Evolutionary conservation across 2,113 vertebrate genomes (phyloP).

Genomic region (Silurus glanis): DNA sequence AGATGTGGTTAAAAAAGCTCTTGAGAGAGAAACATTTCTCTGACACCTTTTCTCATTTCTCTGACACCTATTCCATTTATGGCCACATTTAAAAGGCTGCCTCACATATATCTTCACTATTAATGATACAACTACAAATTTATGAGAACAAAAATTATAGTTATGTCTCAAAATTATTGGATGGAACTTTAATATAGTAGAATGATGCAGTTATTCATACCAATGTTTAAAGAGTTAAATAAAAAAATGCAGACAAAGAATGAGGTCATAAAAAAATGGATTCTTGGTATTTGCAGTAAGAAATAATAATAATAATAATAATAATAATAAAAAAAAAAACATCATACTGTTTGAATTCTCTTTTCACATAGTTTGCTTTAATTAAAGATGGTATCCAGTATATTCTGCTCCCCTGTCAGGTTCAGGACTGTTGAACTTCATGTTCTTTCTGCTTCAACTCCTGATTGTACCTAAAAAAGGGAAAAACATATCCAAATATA

Average conservation of each 20-base stretch:
- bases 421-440: slow-evolving; percentile 30
- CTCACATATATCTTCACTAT: not conserved
- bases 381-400: not conserved
- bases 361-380: not conserved
- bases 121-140: not conserved
- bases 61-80: too few species aligned
- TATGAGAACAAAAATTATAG: not conserved
- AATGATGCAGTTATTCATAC: not conserved
- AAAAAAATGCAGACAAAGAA: not conserved
- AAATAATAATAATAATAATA: not conserved
- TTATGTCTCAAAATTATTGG: not conserved
- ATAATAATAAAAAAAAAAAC: not conserved
- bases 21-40: not conserved
- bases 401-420: not conserved
- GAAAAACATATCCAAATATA: not conserved
- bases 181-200: not conserved
- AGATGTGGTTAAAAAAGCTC: not conserved
- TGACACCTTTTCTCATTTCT: too few species aligned
- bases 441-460: slow-evolving; percentile 35
- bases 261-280: not conserved
- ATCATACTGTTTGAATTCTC: not conserved
- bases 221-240: not conserved
- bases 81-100: not conserved
- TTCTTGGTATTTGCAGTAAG: slow-evolving; percentile 29
- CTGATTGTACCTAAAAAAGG: slow-evolving; percentile 52